Evolutionary conservation across 1,140 invertebrate species (phyloP).

Genomic region (Cataglyphis hispanica): DNA sequence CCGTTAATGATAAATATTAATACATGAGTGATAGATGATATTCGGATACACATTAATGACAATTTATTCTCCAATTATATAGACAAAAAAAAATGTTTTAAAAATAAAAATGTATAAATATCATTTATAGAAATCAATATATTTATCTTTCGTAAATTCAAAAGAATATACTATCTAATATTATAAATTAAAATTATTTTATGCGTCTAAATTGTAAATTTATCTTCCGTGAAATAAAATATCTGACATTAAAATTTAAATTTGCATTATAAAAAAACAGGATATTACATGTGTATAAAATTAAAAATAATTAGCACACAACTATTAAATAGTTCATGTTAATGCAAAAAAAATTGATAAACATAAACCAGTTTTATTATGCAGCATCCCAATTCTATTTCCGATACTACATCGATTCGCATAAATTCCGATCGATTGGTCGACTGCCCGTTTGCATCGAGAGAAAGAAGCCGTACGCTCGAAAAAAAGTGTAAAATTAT

Average conservation of each 20-base stretch:
- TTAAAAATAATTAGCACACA: background rate
- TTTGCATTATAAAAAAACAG: background rate
- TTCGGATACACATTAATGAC: background rate
- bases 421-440: background rate
- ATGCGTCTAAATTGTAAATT: background rate
- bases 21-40: background rate
- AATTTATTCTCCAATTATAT: slow-evolving; percentile 7
- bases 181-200: background rate
- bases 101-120: background rate
- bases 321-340: background rate
- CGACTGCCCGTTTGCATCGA: background rate
- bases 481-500: slow-evolving; percentile 60
- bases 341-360: background rate
- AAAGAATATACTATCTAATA: slow-evolving; percentile 4
- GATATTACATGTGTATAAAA: background rate
- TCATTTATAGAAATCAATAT: background rate
- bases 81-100: background rate
- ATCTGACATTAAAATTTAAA: slow-evolving; percentile 9
- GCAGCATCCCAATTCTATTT: background rate
- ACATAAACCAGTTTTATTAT: background rate
- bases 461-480: background rate
- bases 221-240: background rate
- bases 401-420: background rate
- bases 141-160: background rate
- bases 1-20: background rate